A percentile compares a stretch with the other conserved stretches of the same genome.
Conservation (phyloP, 1,140 invertebrate species). For the Drosophila navojoa region DNA sequence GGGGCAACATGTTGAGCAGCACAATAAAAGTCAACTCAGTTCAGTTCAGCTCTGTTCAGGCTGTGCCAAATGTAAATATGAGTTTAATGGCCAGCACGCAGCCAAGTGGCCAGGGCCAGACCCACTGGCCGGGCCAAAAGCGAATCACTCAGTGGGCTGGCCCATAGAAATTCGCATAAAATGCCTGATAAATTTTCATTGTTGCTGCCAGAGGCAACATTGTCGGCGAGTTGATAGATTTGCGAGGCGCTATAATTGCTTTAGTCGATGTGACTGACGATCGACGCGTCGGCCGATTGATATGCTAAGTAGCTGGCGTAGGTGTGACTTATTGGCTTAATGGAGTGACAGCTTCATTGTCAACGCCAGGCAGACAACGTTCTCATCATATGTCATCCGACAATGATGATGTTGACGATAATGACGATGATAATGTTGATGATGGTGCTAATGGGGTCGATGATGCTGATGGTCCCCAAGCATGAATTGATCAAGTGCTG, state of each 20-base stretch:
- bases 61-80: constrained; percentile 40
- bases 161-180: constrained; percentile 53
- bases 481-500: constrained; percentile 24
- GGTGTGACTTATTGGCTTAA: constrained; percentile 13
- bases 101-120: background rate
- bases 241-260: constrained; percentile 41
- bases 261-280: constrained; percentile 13
- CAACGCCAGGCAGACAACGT: constrained; percentile 12
- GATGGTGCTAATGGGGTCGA: background rate
- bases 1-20: constrained; percentile 13
- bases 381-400: constrained; percentile 7
- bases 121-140: constrained; percentile 3
- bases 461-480: constrained; percentile 2
- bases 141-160: background rate
- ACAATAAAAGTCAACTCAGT: constrained; percentile 37
- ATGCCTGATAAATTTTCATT: constrained; percentile 71
- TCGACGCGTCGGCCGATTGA: constrained; percentile 31
- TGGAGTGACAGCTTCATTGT: constrained; percentile 32
- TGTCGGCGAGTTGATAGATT: constrained; percentile 47
- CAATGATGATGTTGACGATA: background rate
- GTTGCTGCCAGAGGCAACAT: constrained; percentile 32
- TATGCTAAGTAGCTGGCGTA: constrained; percentile 17
- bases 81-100: constrained; percentile 53
- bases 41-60: constrained; percentile 16
- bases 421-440: background rate